Evolutionary conservation across 2,888 invertebrate genomes (phyloP).

Genomic region (Choristoneura rosaceana): DNA sequence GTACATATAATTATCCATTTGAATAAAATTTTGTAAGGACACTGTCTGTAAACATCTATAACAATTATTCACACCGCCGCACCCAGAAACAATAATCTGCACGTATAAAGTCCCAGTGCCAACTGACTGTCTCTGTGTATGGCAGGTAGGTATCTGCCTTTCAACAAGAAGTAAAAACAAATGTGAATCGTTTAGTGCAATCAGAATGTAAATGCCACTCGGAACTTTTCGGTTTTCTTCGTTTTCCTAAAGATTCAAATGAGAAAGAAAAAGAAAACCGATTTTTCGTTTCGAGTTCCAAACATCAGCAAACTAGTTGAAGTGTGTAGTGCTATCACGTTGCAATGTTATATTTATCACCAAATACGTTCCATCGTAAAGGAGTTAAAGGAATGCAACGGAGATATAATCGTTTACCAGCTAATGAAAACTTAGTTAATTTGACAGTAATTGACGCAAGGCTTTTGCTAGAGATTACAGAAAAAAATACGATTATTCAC

Average conservation of each 20-base stretch:
- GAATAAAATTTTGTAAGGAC: too few relatives aligned
- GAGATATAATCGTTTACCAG: not conserved
- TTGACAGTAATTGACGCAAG: conserved; percentile 5
- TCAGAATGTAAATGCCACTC: too few relatives aligned
- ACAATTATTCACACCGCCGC: not conserved
- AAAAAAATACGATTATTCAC: not conserved
- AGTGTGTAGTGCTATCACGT: not conserved
- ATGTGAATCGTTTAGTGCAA: too few relatives aligned
- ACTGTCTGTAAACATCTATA: too few relatives aligned
- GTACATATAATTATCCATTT: too few relatives aligned
- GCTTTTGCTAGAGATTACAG: not conserved
- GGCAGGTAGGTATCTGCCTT: not conserved
- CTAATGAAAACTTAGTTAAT: not conserved
- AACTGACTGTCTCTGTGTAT: too few relatives aligned
- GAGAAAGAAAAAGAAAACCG: too few relatives aligned
- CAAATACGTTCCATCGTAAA: too few relatives aligned
- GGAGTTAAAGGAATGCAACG: not conserved
- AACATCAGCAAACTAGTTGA: too few relatives aligned
- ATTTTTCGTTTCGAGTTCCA: too few relatives aligned
- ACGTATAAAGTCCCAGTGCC: not conserved
- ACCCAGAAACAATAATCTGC: not conserved
- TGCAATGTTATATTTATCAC: not conserved
- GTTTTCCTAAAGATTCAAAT: too few relatives aligned
- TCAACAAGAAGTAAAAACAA: not conserved
- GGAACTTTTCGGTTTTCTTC: too few relatives aligned